Base-by-base conservation (phyloP, 2,888 invertebrate genomes). In the Sarcophaga variegata region DNA sequence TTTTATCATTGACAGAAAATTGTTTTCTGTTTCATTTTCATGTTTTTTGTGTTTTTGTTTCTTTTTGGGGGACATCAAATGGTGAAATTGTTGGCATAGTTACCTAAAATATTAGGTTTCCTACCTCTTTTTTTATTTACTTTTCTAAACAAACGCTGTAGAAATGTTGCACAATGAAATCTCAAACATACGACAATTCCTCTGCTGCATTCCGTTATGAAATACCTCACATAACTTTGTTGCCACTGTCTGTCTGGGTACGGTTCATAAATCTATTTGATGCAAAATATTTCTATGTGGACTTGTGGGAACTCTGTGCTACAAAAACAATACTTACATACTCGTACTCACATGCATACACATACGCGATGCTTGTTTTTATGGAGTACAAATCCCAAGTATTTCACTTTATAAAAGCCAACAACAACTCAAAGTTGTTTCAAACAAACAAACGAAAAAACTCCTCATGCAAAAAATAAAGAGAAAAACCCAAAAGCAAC, bases 361-460 rank as follows among this genome's bases (percentile, higher is more conserved):
- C 8, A 37, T 37, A 37, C 37, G 8, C 8, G 8, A 0, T 49
- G 49, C 12, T 49, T 49, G 14, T 49, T 4, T 49, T 49, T 62
- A 17, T 45, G 37, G n/a, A 70, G 49, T 70, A 47, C 25, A 27
- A 27, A n/a, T 47, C 20, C 17, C 49, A 70, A 47, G 62, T 63
- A 79, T 63, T 69, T 67, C 25, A 62, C 12, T 60, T 60, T 74
- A 22, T 67, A 47, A 66, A 49, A 59, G 11, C 8, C 22, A 45
- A 47, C 71, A 47, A 27, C n/a, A 49, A 45, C 4, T 80, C 45
- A 62, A 78, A 78, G 78, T 49, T 54, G 45, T 69, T 78, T 63
- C 14, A 11, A 54, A 54, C 2, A 3, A 54, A 54, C 3, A 54
- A 54, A 49, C 14, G 2, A 12, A 54, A 71, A 66, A 76, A 66